These are phyloP conservation scores for Battus philenor DNA, from an alignment of 1,140 invertebrate species.

Conservation along the genomic window DNA sequence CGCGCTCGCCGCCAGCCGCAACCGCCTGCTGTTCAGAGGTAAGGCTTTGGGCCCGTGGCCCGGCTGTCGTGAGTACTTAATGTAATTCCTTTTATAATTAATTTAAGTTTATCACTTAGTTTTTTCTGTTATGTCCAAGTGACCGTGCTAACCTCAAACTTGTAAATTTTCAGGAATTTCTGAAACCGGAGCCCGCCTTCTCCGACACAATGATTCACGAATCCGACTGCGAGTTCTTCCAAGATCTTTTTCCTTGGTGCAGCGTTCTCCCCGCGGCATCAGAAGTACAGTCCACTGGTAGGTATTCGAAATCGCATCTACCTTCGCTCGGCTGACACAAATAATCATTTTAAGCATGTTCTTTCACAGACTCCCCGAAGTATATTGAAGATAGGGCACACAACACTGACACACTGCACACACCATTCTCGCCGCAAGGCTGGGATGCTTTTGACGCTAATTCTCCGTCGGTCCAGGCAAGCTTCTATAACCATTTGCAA, in stretches of 20 bases:
- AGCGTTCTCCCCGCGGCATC: conserved; percentile 52
- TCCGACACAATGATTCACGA: conserved; percentile 61
- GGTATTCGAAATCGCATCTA: conserved; percentile 14
- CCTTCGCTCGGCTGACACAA: neutral
- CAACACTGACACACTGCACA: conserved; percentile 61
- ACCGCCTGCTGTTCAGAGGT: conserved; percentile 63
- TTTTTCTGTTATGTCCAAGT: conserved; percentile 10
- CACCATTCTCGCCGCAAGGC: conserved; percentile 58
- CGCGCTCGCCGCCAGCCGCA: conserved; percentile 31
- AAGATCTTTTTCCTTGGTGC: conserved; percentile 67
- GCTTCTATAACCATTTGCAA: conserved; percentile 32
- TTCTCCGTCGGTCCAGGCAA: conserved; percentile 40
- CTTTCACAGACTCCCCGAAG: conserved; percentile 47
- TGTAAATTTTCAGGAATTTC: conserved; percentile 56
- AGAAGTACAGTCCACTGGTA: conserved; percentile 65
- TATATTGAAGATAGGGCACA: conserved; percentile 52
- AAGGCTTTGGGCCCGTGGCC: conserved; percentile 38
- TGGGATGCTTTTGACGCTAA: conserved; percentile 59
- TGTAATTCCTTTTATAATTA: conserved; percentile 32
- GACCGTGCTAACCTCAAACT: conserved; percentile 32
- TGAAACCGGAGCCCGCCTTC: conserved; percentile 59
- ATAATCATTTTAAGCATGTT: conserved; percentile 11
- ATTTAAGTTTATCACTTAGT: conserved; percentile 43
- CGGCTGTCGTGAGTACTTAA: conserved; percentile 54
- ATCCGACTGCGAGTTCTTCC: conserved; percentile 67